Percentiles rank a stretch among this genome's conserved stretches.
Evolutionary conservation across 2,888 invertebrate genomes (phyloP).

Genomic region (Bembecia ichneumoniformis): DNA sequence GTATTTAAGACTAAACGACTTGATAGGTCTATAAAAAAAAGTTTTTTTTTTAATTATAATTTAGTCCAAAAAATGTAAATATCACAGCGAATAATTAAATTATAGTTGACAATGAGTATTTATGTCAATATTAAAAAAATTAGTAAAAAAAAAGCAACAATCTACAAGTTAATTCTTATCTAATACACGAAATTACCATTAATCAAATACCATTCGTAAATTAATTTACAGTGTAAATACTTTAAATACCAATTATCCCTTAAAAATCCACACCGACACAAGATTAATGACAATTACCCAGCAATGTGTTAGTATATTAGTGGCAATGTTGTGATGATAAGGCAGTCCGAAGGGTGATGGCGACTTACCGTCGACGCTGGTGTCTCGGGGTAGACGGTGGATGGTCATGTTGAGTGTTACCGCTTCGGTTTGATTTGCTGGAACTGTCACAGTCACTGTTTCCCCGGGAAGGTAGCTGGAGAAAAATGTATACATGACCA

Average conservation of each 20-base stretch:
- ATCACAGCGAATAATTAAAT: too few species aligned
- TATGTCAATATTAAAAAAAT: too few species aligned
- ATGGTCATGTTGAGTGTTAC: constrained; percentile 30
- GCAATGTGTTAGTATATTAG: constrained; percentile 33
- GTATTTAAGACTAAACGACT: too few species aligned
- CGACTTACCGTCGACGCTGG: constrained; percentile 47
- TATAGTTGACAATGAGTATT: too few species aligned
- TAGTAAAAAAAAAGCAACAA: too few species aligned
- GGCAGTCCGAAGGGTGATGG: constrained; percentile 20
- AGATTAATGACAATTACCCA: constrained; percentile 35
- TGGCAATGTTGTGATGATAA: constrained; percentile 39
- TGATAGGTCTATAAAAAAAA: too few species aligned
- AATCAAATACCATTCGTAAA: too few species aligned
- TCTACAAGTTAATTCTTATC: too few species aligned
- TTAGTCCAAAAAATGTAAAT: too few species aligned
- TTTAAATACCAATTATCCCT: constrained; percentile 14
- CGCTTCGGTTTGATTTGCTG: constrained; percentile 29
- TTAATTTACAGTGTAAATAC: background rate
- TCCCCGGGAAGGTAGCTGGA: constrained; percentile 30
- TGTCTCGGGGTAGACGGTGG: constrained; percentile 23
- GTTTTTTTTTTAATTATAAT: too few species aligned
- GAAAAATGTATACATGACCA: constrained; percentile 4
- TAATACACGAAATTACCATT: too few species aligned
- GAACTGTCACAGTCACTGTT: constrained; percentile 31
- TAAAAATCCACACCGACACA: constrained; percentile 33